Conservation (phyloP, 2,888 invertebrate species). For the Drosophila falleni region DNA sequence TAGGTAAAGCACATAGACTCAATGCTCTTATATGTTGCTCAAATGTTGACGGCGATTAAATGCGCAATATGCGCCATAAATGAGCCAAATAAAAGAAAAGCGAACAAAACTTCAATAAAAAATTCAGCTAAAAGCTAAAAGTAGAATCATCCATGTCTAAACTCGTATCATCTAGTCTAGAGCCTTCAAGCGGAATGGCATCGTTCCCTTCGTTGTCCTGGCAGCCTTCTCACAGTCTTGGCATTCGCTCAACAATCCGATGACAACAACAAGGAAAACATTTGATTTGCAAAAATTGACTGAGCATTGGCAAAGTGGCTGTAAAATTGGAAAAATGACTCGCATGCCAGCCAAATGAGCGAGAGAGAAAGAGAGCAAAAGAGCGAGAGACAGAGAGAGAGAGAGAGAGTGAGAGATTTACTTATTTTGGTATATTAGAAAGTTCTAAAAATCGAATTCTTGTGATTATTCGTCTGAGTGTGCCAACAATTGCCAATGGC, state of each 20-base stretch:
- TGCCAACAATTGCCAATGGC: conserved; percentile 50
- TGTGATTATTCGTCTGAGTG: conserved; percentile 28
- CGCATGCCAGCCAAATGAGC: conserved; percentile 5
- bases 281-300: conserved; percentile 79
- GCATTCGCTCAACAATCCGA: conserved; percentile 45
- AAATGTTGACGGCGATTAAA: conserved; percentile 74
- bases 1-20: conserved; percentile 25
- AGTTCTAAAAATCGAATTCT: conserved; percentile 50
- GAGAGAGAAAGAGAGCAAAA: neutral
- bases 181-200: conserved; percentile 35
- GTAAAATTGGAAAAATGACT: conserved; percentile 63
- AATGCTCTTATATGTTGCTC: conserved; percentile 36
- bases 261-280: conserved; percentile 43
- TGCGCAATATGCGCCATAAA: conserved; percentile 78
- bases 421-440: conserved; percentile 53
- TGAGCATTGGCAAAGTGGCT: conserved; percentile 77
- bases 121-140: conserved; percentile 24
- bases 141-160: conserved; percentile 23
- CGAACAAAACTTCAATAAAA: conserved; percentile 62
- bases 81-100: conserved; percentile 71
- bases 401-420: neutral
- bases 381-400: neutral
- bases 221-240: conserved; percentile 38
- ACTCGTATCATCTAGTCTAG: conserved; percentile 15
- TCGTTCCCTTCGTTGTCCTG: conserved; percentile 53